Conservation (phyloP, 2,888 invertebrate genomes). For the Aporophyla lueneburgensis region DNA sequence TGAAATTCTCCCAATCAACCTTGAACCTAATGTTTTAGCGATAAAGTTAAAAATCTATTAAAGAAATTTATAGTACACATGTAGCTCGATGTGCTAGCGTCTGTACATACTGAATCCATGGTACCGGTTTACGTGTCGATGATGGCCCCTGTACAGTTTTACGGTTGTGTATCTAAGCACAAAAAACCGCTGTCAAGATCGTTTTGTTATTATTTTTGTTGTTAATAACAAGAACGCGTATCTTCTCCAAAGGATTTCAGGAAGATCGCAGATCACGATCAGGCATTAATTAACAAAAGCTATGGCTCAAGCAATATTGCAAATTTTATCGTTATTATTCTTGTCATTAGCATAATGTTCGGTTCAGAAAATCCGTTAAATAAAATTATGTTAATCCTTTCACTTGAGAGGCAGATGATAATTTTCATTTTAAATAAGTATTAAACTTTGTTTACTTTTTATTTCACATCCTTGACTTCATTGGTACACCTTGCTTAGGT, state of each 20-base stretch:
- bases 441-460: not conserved
- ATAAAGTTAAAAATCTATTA: too few species aligned
- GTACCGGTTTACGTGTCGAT: too few species aligned
- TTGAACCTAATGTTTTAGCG: too few species aligned
- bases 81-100: too few species aligned
- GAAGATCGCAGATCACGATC: slow-evolving; percentile 2
- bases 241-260: not conserved
- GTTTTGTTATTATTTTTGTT: not conserved
- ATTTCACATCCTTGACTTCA: not conserved
- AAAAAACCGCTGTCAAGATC: too few species aligned
- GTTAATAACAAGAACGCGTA: not conserved
- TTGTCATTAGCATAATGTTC: slow-evolving; percentile 24
- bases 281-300: slow-evolving; percentile 14
- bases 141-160: too few species aligned
- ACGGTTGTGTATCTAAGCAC: too few species aligned
- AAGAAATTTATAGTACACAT: too few species aligned
- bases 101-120: too few species aligned
- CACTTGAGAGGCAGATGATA: not conserved
- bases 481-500: too few species aligned
- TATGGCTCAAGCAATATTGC: not conserved
- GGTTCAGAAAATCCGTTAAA: slow-evolving; percentile 7
- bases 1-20: too few species aligned
- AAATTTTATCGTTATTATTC: not conserved
- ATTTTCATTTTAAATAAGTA: not conserved
- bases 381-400: slow-evolving; percentile 9